These are phyloP conservation scores for Drosophila seguyi DNA, from an alignment of 1,140 invertebrate species.

Conservation along the genomic window DNA sequence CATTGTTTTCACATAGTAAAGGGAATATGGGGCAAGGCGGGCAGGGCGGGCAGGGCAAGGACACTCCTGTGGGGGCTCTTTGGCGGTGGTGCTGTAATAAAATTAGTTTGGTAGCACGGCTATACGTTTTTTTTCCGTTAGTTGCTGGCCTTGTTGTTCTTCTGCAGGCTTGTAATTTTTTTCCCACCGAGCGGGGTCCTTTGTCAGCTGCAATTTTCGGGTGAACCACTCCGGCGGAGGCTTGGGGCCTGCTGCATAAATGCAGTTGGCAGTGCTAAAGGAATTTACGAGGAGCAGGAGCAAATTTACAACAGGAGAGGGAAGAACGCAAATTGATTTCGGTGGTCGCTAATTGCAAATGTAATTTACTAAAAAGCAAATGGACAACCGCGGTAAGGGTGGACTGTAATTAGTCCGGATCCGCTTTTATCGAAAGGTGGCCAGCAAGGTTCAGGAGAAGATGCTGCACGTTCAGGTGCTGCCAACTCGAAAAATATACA, in stretches of 20 bases:
- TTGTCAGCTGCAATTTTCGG: slow-evolving; percentile 53
- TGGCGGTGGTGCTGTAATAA: slow-evolving; percentile 70
- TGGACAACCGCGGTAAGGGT: slow-evolving; percentile 2
- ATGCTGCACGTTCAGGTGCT: slow-evolving; percentile 35
- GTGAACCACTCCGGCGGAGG: slow-evolving; percentile 13
- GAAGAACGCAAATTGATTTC: slow-evolving; percentile 70
- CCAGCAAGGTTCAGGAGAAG: slow-evolving; percentile 20
- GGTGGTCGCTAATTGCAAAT: slow-evolving; percentile 70
- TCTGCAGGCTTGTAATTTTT: slow-evolving; percentile 15
- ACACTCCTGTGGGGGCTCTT: slow-evolving; percentile 66
- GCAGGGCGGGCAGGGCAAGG: no score
- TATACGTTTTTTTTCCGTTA: slow-evolving; percentile 13
- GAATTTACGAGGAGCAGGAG: slow-evolving; percentile 70
- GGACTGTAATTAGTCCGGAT: slow-evolving; percentile 55
- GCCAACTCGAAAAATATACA: slow-evolving; percentile 51
- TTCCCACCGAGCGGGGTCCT: slow-evolving; percentile 12
- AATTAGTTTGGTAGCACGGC: slow-evolving; percentile 61
- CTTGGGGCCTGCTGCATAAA: slow-evolving; percentile 64
- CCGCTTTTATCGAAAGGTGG: background rate
- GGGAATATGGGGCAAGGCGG: background rate
- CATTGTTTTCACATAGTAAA: slow-evolving; percentile 61
- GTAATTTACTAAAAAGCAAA: slow-evolving; percentile 64
- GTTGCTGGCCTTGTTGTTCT: slow-evolving; percentile 21
- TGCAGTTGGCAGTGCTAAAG: slow-evolving; percentile 69
- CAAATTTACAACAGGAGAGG: slow-evolving; percentile 63